phyloP scores from a whole-genome alignment of 2,797 vertebrate genomes.

The Megalops cyprinoides region DNA sequence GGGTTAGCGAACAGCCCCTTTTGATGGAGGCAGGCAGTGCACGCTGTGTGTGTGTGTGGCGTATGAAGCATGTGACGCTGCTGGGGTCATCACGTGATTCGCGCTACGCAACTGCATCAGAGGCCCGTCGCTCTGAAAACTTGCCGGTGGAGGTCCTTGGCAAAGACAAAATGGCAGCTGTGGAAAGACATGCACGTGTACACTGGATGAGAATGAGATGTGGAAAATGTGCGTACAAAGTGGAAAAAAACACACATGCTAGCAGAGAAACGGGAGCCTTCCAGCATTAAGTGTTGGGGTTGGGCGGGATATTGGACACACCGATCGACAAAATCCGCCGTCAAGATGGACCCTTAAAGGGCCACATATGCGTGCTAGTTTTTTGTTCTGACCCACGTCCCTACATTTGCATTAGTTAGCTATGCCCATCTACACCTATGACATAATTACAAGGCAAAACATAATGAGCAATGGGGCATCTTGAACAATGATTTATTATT shows the following conservation, averaged over 20 bases:
- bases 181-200: slow-evolving; percentile 35
- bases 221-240: slow-evolving; percentile 34
- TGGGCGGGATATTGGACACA: background rate
- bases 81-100: slow-evolving; percentile 4
- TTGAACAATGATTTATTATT: no score
- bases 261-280: slow-evolving; percentile 32
- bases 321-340: background rate
- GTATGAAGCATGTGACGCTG: background rate
- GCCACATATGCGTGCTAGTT: background rate
- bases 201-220: slow-evolving; percentile 14
- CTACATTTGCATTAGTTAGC: no score
- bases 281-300: slow-evolving; percentile 36
- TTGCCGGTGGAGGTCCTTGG: slow-evolving; percentile 19
- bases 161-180: slow-evolving; percentile 56
- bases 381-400: no score
- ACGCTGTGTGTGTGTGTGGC: background rate
- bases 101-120: slow-evolving; percentile 4
- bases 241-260: slow-evolving; percentile 32
- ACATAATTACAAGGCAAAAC: no score
- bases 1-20: background rate
- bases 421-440: no score
- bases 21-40: background rate
- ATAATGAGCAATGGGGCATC: no score
- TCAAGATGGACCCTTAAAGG: no score
- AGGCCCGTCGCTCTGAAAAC: background rate